Conservation (phyloP, 2,113 vertebrate species). For the Pseudorasbora parva region DNA sequence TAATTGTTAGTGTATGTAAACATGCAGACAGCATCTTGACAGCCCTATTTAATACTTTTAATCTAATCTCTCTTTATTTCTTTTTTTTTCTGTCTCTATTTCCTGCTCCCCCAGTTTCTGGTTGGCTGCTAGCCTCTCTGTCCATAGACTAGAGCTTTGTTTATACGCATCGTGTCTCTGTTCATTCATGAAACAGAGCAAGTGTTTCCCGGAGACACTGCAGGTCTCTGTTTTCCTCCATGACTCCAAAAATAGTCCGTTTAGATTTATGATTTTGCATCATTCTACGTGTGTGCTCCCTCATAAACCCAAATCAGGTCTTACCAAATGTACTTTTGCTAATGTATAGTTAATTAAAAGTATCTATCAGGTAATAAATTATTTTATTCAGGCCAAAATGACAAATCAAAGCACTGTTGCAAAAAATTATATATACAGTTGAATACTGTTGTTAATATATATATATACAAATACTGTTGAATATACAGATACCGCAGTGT, state of each 20-base stretch:
- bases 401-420: constrained; percentile 5
- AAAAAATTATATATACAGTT: not conserved
- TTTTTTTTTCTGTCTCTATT: constrained; percentile 50
- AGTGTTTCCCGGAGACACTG: constrained; percentile 24
- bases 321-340: not conserved
- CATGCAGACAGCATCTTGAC: not conserved
- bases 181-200: constrained; percentile 42
- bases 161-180: constrained; percentile 33
- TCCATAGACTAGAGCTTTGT: constrained; percentile 36
- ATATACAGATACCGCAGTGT: constrained; percentile 1
- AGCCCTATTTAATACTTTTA: not conserved
- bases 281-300: constrained; percentile 8
- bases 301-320: not conserved
- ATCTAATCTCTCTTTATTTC: constrained; percentile 50
- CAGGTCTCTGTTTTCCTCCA: constrained; percentile 28
- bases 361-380: not conserved
- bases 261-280: constrained; percentile 44
- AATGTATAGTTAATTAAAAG: constrained; percentile 20
- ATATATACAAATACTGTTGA: not conserved
- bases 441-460: not conserved
- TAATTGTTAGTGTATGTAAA: not conserved
- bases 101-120: constrained; percentile 8
- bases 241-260: constrained; percentile 11
- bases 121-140: constrained; percentile 59
- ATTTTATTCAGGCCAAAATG: constrained; percentile 10